Base-by-base conservation (phyloP, 1,140 invertebrate genomes). In the Heliconius eleuchia region DNA sequence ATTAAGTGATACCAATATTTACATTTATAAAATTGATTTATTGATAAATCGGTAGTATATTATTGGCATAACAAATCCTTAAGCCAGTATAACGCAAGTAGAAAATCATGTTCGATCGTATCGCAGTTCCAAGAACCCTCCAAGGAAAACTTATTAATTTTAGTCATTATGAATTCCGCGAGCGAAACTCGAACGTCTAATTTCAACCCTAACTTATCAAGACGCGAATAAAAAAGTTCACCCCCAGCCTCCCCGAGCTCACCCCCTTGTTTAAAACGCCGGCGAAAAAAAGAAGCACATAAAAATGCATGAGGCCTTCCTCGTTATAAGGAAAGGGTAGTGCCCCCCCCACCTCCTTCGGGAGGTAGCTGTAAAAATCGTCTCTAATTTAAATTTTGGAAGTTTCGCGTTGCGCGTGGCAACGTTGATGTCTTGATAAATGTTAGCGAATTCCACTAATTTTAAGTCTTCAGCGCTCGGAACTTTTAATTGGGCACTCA, bases 271-370 rank as follows among this genome's bases (percentile, higher is more conserved):
- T 94, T 95, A 95, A 95, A 95, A 95, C 91, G 93, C 94, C 90
- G 92, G 88, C 92, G 93, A 95, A 95, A 95, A 66, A 95, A 95
- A 95, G 94, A 94, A 95, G 94, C 93, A 95, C 94, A 95, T 95
- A 95, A 95, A 95, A 95, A 95, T 95, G 94, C 94, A 95, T 95
- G 94, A 95, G 94, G 94, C 94, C 93, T 94, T 94, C 93, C 93
- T 94, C 94, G 92, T 94, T 94, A 93, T 92, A 95, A 94, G 93
- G 93, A 95, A 95, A 95, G 94, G 94, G 94, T 95, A 94, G 92
- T 88, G 85, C 82, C 88, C 89, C 90, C 89, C 89, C 86, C 79
- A 79, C 83, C 88, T 91, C 87, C 86, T 84, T 84, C 78, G 90
- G 93, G 91, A 91, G 92, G 91, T 92, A 90, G 91, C 92, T 92